Evolutionary conservation across 2,888 invertebrate species (phyloP), one percentile per base, ranked within the genome.

Genomic region (Parnassius glacialis): DNA sequence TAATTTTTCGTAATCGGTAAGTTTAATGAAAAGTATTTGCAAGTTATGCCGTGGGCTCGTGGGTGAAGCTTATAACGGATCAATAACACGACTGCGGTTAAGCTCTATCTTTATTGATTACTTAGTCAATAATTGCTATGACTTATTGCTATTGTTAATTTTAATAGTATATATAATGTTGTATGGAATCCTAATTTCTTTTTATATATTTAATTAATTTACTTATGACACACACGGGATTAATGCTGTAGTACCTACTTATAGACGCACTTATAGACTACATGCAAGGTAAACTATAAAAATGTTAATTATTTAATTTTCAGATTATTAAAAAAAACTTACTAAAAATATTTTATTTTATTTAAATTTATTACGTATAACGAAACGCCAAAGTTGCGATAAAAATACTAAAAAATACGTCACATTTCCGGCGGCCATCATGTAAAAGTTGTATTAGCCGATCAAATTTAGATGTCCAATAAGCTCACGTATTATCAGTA

Each of bases 1-100:
- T 94, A 92, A 88, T 93, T 86, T 93, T 92, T 85, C 92, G 92
- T 85, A 93, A 93, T 90, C 92, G 93, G 94, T 94, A 82, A 93
- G 93, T 93, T 67, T 13, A 16, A 48, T 10, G 9, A 45, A n/a
- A 43, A 13, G 62, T 74, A 76, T 78, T 77, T 73, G 71, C 74
- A 70, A 67, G 74, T 63, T 65, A 66, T 7, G 34, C 34, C 34
- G 34, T 34, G 34, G 34, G 5, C 34, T 66, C 65, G 56, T 66
- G 61, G 57, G 61, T 57, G 71, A 71, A 68, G 13, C 34, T 50
- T 47, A 12, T 55, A 51, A 59, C 60, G 56, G 66, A 71, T 74
- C 73, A 68, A 73, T 70, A 70, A 64, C 66, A 64, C 57, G 65
- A 67, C 64, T 68, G 70, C 67, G 70, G 80, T 79, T 79, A 74